A percentile compares a stretch with the other conserved stretches of the same genome.
Conservation (phyloP, 2,113 vertebrate species). For the Stigmatopora nigra region DNA sequence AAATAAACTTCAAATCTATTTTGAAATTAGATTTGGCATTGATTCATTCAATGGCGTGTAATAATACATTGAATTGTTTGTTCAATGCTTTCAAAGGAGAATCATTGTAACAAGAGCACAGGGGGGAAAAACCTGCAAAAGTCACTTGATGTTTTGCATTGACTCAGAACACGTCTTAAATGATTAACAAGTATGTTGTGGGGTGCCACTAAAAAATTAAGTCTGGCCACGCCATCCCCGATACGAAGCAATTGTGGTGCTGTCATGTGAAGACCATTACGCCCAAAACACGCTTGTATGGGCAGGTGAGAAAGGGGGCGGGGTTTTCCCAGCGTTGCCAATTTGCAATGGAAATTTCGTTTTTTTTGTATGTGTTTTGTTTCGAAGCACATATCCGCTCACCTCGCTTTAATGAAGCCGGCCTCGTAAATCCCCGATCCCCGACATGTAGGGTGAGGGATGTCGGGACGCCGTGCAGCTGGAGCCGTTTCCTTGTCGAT, state of each 20-base stretch:
- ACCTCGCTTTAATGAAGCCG: slow-evolving; percentile 38
- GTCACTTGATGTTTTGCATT: neutral
- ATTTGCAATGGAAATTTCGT: slow-evolving; percentile 67
- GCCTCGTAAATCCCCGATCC: slow-evolving; percentile 36
- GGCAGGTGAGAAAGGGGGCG: slow-evolving; percentile 60
- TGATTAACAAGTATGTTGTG: slow-evolving; percentile 1
- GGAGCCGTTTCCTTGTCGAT: slow-evolving; percentile 70
- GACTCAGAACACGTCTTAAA: neutral
- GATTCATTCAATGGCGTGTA: neutral
- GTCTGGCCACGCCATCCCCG: neutral
- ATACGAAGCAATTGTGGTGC: neutral
- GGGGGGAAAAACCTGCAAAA: neutral
- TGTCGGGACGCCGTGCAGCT: slow-evolving; percentile 51
- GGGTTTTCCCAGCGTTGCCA: slow-evolving; percentile 47
- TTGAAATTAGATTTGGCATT: too few relatives aligned
- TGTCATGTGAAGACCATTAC: slow-evolving; percentile 23
- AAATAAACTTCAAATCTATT: too few relatives aligned
- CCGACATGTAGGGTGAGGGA: slow-evolving; percentile 12
- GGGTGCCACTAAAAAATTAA: neutral
- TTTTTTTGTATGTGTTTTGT: slow-evolving; percentile 30
- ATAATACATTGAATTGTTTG: neutral
- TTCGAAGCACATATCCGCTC: slow-evolving; percentile 49
- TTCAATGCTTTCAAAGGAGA: neutral
- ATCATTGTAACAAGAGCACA: neutral
- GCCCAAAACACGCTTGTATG: slow-evolving; percentile 3